phyloP scores from a whole-genome alignment of 1,140 invertebrate genomes.

The Monomorium pharaonis region DNA sequence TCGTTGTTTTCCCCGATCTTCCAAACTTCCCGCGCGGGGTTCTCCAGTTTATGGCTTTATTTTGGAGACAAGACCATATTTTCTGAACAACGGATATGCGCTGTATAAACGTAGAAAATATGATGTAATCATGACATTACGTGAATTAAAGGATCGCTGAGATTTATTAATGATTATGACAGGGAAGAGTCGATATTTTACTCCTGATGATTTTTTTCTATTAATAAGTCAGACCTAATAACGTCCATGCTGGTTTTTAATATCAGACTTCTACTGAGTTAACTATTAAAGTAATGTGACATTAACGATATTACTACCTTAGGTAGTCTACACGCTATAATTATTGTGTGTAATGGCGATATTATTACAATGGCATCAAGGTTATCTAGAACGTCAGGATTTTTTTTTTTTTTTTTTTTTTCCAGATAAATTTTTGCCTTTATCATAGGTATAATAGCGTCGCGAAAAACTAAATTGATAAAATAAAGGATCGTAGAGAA shows the following conservation, averaged over 20 bases:
- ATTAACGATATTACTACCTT: constrained; percentile 16
- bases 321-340: neutral
- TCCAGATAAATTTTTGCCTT: constrained; percentile 9
- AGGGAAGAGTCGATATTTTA: neutral
- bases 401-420: neutral
- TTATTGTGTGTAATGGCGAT: constrained; percentile 16
- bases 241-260: constrained; percentile 5
- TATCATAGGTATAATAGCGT: constrained; percentile 13
- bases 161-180: neutral
- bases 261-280: neutral
- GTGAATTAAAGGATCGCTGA: neutral
- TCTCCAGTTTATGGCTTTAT: constrained; percentile 24
- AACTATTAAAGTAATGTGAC: constrained; percentile 42
- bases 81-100: neutral
- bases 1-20: constrained; percentile 68
- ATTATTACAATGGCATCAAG: constrained; percentile 39
- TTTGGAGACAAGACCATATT: constrained; percentile 8
- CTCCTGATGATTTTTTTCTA: neutral
- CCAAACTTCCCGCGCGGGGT: neutral
- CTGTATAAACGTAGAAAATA: neutral
- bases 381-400: constrained; percentile 16
- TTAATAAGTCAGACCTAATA: neutral
- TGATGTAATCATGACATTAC: neutral
- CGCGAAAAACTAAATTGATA: neutral
- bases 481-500: neutral